Evolutionary conservation across 2,113 vertebrate species (phyloP), one percentile per base, ranked within the genome.

Genomic region (Corythornis cristatus): DNA sequence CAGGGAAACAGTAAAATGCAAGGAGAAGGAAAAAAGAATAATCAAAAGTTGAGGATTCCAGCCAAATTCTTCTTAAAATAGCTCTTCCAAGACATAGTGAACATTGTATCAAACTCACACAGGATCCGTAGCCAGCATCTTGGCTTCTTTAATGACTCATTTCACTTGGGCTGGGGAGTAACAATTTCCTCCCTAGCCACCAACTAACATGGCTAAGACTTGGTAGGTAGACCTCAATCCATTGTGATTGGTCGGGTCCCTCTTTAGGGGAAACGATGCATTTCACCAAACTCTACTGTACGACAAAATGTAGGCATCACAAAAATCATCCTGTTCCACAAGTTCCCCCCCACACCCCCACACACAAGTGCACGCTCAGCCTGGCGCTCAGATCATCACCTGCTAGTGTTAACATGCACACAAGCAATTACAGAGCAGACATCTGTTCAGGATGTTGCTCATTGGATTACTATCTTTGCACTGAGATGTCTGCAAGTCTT

Each of bases 41-140:
- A 94, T 95, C 94, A 94, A 96, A 95, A 93, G 79, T 84, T 40
- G 0, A 94, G 93, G 88, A 95, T 91, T 91, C 93, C 3, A 4
- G 97, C 96, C 97, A 97, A 97, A 96, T 94, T 94, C 91, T 95
- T 96, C 94, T 92, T 95, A 95, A 97, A 97, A 97, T 97, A 97
- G 95, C 91, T 94, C 89, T 96, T 97, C 95, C 94, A 96, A 96
- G 95, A 96, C 96, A 97, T 92, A 95, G 93, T 75, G 84, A 97
- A 96, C 95, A 96, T 95, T 97, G 95, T 95, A 96, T 96, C 93
- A 95, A 93, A 81, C 93, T 93, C 89, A 73, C 78, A 87, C 35
- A 94, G 91, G 86, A 90, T 94, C 71, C 89, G 57, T 89, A 76
- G 84, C 93, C 94, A 95, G 87, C 81, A 91, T 95, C 89, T 92